These are phyloP conservation scores for Papilio xuthus DNA, from an alignment of 1,140 invertebrate species.

Conservation along the genomic window DNA sequence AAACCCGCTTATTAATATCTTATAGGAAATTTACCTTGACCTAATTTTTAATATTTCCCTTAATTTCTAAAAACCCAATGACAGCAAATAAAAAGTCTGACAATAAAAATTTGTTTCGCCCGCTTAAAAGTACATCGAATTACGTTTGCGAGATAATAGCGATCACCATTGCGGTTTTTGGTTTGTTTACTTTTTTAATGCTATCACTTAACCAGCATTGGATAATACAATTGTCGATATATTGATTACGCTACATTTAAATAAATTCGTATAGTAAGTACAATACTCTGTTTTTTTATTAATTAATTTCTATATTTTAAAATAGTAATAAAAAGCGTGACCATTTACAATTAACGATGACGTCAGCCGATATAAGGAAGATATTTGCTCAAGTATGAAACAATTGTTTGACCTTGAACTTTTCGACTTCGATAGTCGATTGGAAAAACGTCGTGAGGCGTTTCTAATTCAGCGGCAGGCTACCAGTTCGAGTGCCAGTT, in stretches of 20 bases:
- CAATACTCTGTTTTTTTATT: neutral
- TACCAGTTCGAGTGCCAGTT: conserved; percentile 36
- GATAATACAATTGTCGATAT: neutral
- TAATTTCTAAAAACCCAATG: conserved; percentile 21
- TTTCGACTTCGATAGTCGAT: conserved; percentile 57
- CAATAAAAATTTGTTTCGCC: conserved; percentile 48
- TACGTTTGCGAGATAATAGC: neutral
- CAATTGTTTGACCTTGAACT: conserved; percentile 68
- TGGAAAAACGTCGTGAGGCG: conserved; percentile 45
- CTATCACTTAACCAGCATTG: neutral
- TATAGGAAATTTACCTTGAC: neutral
- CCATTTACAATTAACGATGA: neutral
- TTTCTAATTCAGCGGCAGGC: conserved; percentile 36
- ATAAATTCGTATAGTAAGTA: neutral
- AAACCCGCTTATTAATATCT: neutral
- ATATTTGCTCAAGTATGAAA: conserved; percentile 59
- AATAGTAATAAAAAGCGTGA: neutral
- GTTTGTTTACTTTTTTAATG: neutral
- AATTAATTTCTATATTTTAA: neutral
- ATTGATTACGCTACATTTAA: neutral
- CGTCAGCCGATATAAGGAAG: conserved; percentile 57
- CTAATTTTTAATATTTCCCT: conserved; percentile 42
- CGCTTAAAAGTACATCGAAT: conserved; percentile 26
- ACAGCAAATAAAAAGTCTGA: conserved; percentile 50
- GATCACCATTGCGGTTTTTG: conserved; percentile 4